Evolutionary conservation across 2,113 vertebrate species (phyloP).

Genomic region (Pongo abelii): DNA sequence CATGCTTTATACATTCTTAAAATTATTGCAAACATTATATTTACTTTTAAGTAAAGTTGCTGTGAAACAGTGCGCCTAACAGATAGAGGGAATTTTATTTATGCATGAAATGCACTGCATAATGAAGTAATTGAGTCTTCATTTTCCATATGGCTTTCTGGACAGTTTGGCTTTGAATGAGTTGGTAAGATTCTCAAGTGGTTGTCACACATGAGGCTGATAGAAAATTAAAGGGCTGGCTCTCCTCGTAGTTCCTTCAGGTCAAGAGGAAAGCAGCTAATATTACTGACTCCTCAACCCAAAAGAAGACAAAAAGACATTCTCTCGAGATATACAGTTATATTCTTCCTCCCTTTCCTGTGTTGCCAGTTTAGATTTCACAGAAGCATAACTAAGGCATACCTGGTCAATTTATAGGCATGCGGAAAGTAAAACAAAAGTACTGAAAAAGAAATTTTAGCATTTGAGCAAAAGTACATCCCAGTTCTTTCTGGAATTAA

Average conservation of each 20-base stretch:
- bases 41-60: neutral
- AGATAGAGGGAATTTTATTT: neutral
- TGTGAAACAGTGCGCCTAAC: neutral
- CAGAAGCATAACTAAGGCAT: neutral
- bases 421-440: neutral
- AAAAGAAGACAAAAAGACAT: neutral
- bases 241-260: neutral
- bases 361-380: neutral
- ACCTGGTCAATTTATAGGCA: neutral
- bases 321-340: neutral
- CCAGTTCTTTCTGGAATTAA: constrained; percentile 11
- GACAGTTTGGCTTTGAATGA: neutral
- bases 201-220: neutral
- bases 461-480: constrained; percentile 26
- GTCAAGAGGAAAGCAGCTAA: neutral
- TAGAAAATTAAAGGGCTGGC: neutral
- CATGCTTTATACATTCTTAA: neutral
- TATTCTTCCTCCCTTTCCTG: neutral
- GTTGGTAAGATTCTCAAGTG: neutral
- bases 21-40: neutral
- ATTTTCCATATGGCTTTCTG: neutral
- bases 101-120: neutral
- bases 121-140: neutral
- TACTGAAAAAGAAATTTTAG: neutral
- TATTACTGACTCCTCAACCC: neutral